A percentile compares a stretch with the other conserved stretches of the same genome.
These are phyloP conservation scores for Ovis aries DNA, from an alignment of 2,113 vertebrate species.

Conservation along the genomic window ARS-UI_Ramb_v3.0 NC_056064.1:13453501-13454000, in stretches of 20 bases:
- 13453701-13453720: neutral
- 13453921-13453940: too few species aligned
- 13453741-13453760: neutral
- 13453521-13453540: slow-evolving; percentile 66
- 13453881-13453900: too few species aligned
- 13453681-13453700: neutral
- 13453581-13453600: neutral
- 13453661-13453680: neutral
- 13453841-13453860: too few species aligned
- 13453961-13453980: too few species aligned
- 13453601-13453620: slow-evolving; percentile 7
- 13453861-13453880: too few species aligned
- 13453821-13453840: neutral
- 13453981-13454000: too few species aligned
- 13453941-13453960: too few species aligned
- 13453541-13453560: slow-evolving; percentile 60
- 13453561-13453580: slow-evolving; percentile 45
- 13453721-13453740: neutral
- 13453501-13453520: slow-evolving; percentile 72
- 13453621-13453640: neutral
- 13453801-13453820: neutral
- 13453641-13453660: neutral
- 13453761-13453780: slow-evolving; percentile 15
- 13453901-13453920: too few species aligned
- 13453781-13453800: neutral